Conservation (phyloP, 2,888 invertebrate species). For the Brenthis daphne region DNA sequence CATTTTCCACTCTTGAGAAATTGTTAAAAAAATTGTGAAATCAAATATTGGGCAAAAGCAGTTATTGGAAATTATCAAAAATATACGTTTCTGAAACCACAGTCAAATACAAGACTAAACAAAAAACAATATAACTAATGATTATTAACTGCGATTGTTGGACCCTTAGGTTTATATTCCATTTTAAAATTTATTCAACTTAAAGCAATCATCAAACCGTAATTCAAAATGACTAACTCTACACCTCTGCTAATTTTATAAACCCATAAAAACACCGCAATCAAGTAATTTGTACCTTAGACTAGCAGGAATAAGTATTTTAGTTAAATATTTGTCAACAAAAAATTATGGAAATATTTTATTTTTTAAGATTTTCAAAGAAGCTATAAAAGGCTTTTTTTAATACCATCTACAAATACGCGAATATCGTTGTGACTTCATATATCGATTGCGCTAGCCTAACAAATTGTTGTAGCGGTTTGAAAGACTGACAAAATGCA, state of each 20-base stretch:
- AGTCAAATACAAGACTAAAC: neutral
- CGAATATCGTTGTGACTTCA: neutral
- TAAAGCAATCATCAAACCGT: neutral
- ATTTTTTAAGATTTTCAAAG: neutral
- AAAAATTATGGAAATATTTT: neutral
- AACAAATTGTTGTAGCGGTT: constrained; percentile 45
- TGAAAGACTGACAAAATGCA: constrained; percentile 39
- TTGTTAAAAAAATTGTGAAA: no score
- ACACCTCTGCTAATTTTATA: constrained; percentile 10
- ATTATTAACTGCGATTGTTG: no score
- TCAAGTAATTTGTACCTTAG: neutral
- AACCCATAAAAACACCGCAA: constrained; percentile 2
- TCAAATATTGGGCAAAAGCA: no score
- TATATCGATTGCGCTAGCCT: constrained; percentile 36
- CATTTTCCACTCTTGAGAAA: no score
- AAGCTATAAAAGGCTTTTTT: neutral
- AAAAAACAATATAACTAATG: neutral
- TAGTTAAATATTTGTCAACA: neutral
- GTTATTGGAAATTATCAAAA: no score
- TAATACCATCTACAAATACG: neutral
- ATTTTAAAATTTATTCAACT: neutral
- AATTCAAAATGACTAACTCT: constrained; percentile 1
- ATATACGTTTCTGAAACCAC: no score
- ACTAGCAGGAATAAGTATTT: no score
- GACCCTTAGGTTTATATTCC: neutral